Base-by-base conservation (phyloP, 2,888 invertebrate species). In the Dryocosmus kuriphilus region DNA sequence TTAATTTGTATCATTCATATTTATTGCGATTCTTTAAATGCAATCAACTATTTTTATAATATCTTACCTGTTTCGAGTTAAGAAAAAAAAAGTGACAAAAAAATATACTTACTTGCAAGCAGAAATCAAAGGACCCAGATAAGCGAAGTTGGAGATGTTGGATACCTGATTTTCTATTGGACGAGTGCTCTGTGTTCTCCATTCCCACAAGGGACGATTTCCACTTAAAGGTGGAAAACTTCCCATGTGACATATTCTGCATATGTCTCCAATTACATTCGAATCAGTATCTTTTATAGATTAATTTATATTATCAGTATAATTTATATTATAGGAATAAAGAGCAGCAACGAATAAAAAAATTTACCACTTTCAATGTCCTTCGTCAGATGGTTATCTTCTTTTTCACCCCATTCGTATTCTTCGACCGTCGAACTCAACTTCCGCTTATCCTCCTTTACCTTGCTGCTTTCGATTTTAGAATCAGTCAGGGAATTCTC, bases 191-290 rank as follows among this genome's bases (percentile, higher is more conserved):
- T 83, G 84, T 73, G 80, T 83, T 35, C 85, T 81, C 82, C 85
- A 84, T 73, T 83, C 84, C 86, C 85, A 86, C 60, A 85, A 79
- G 6, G 84, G 80, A 27, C 78, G 80, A 73, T 79, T 83, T 61
- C 77, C 80, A 7, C 80, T 76, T 14, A 82, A 41, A 7, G 84
- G 62, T 57, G 87, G 85, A 76, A 87, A 86, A 38, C 86, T 86
- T n/a, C 89, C 91, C 91, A 91, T 91, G 80, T 91, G 91, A 82
- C 91, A 91, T 76, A 91, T 91, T 78, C 91, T 85, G 80, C 91
- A 91, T 77, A 91, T 91, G 79, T 91, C 91, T 22, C 86, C 65
- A 35, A 75, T 79, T n/a, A 51, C 11, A 71, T 51, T 51, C 1
- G 71, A 71, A 14, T n/a, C n/a, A 19, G 16, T 27, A 8, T 71